Percentiles rank a stretch among this genome's conserved stretches.
These are phyloP conservation scores for Morpho achilles DNA, from an alignment of 2,888 invertebrate genomes.

Conservation along the genomic window DNA sequence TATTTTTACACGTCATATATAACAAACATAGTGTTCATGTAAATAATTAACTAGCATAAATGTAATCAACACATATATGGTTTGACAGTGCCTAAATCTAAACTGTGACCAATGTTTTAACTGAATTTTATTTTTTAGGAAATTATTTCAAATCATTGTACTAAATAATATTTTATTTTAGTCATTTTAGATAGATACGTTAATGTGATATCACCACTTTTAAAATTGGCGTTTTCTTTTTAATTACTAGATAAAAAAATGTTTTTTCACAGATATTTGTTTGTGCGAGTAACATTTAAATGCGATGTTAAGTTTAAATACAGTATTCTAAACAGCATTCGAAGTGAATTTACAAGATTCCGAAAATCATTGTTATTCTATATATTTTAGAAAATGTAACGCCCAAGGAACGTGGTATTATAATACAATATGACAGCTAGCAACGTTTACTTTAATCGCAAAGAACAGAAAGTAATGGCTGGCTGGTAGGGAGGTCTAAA, in stretches of 20 bases:
- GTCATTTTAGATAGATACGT: too few species aligned
- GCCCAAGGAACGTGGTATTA: too few species aligned
- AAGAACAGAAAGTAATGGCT: too few species aligned
- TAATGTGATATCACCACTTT: conserved; percentile 1
- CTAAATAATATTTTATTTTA: not conserved
- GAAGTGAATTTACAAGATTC: not conserved
- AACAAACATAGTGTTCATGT: conserved; percentile 28
- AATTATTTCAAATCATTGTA: not conserved
- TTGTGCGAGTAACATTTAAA: too few species aligned
- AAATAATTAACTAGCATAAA: conserved; percentile 12
- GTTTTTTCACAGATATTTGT: too few species aligned
- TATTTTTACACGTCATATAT: conserved; percentile 2
- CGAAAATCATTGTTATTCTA: not conserved
- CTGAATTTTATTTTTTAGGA: not conserved
- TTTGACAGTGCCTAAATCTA: conserved; percentile 1
- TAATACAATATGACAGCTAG: too few species aligned
- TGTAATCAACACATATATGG: conserved; percentile 16
- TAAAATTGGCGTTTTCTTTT: not conserved
- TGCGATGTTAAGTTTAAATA: too few species aligned
- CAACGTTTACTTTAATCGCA: too few species aligned
- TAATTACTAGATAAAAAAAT: too few species aligned
- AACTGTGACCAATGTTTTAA: not conserved
- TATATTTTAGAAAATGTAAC: not conserved
- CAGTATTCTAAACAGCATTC: too few species aligned
- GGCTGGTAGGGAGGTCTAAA: too few species aligned